Evolutionary conservation across 2,797 vertebrate genomes (phyloP).

Genomic region (Xenopus petersii): DNA sequence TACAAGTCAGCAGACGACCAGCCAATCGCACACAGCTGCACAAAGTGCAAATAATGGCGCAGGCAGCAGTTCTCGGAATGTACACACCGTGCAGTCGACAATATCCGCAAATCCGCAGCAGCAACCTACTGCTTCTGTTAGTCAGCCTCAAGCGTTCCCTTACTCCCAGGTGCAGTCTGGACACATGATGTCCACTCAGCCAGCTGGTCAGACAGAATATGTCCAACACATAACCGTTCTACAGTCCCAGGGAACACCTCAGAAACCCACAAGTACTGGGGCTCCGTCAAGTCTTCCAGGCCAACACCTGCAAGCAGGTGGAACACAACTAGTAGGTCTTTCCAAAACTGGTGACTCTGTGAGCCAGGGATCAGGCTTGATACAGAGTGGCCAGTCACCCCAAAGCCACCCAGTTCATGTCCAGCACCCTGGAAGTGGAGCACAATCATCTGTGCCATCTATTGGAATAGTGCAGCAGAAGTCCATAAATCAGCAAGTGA

Average conservation of each 20-base stretch:
- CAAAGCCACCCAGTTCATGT: constrained; percentile 57
- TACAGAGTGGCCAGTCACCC: constrained; percentile 61
- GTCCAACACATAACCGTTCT: constrained; percentile 72
- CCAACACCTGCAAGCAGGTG: constrained; percentile 65
- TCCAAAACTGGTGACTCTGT: constrained; percentile 64
- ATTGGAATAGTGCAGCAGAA: constrained; percentile 63
- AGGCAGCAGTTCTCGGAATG: constrained; percentile 59
- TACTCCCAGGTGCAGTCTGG: constrained; percentile 75
- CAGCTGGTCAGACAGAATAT: constrained; percentile 74
- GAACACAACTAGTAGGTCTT: constrained; percentile 58
- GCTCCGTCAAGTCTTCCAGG: constrained; percentile 63
- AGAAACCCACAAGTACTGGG: constrained; percentile 58
- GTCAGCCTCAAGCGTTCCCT: constrained; percentile 73
- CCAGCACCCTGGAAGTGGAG: constrained; percentile 62
- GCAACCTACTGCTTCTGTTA: constrained; percentile 64
- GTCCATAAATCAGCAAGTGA: constrained; percentile 65
- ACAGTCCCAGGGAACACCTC: constrained; percentile 65
- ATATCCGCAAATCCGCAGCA: constrained; percentile 58
- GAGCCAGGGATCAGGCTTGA: constrained; percentile 55
- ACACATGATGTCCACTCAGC: constrained; percentile 65
- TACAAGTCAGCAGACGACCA: constrained; percentile 58
- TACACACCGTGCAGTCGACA: constrained; percentile 58
- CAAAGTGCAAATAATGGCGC: constrained; percentile 69
- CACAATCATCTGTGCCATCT: constrained; percentile 63
- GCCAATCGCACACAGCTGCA: constrained; percentile 62